Percentiles rank a stretch among this genome's conserved stretches.
These are phyloP conservation scores for Shinisaurus crocodilurus DNA, from an alignment of 2,113 vertebrate genomes.

Conservation along the genomic window DNA sequence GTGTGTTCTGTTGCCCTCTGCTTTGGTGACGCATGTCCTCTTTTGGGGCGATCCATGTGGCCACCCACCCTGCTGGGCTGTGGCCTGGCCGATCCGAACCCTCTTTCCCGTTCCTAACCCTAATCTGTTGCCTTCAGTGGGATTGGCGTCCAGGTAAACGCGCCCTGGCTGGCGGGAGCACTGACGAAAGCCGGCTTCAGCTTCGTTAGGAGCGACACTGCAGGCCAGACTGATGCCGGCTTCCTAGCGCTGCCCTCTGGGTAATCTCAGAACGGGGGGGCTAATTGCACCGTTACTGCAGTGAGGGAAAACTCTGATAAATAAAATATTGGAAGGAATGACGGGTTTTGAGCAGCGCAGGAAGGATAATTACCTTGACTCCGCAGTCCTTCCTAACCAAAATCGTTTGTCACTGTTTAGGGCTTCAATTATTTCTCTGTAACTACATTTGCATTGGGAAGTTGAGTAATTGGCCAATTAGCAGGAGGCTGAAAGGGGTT, in stretches of 20 bases:
- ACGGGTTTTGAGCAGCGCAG: not conserved
- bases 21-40: too few relatives aligned
- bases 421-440: constrained; percentile 20
- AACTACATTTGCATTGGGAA: not conserved
- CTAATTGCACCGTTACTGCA: not conserved
- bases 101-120: too few relatives aligned
- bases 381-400: not conserved
- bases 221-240: not conserved
- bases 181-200: too few relatives aligned
- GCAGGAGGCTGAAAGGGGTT: not conserved
- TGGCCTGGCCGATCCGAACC: not conserved
- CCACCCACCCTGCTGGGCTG: not conserved
- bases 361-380: constrained; percentile 21
- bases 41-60: too few relatives aligned
- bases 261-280: not conserved
- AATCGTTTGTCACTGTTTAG: not conserved
- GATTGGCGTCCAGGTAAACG: too few relatives aligned
- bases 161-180: too few relatives aligned
- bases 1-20: too few relatives aligned
- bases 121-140: too few relatives aligned
- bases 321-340: constrained; percentile 1
- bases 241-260: not conserved
- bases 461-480: constrained; percentile 7
- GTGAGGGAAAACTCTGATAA: not conserved
- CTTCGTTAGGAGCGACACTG: not conserved